phyloP scores from a whole-genome alignment of 2,888 invertebrate genomes.

The Ecdyonurus torrentis region DNA sequence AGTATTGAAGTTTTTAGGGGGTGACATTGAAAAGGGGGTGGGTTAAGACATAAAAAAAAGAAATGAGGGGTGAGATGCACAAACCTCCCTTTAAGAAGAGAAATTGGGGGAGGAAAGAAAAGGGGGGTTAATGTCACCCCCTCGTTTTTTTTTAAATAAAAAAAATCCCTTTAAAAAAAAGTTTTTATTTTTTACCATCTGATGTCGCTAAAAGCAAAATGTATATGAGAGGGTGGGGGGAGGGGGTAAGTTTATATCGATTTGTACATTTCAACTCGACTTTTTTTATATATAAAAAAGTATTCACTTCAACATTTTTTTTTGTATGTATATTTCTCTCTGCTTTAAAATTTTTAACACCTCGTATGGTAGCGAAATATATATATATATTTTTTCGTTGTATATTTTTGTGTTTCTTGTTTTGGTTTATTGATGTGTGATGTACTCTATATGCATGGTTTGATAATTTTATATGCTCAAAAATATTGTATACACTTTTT shows the following conservation, averaged over 20 bases:
- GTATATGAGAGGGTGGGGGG: neutral
- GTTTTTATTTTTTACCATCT: slow-evolving; percentile 1
- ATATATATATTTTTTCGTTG: no score
- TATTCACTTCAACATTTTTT: no score
- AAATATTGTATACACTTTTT: no score
- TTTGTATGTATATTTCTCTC: neutral
- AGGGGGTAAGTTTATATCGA: neutral
- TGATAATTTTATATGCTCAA: no score
- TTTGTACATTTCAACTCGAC: no score
- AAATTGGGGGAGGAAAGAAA: neutral
- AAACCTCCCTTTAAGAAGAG: no score
- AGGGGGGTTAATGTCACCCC: neutral
- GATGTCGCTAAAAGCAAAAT: neutral
- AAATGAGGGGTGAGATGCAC: neutral
- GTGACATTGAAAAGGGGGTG: neutral
- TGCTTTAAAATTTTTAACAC: no score
- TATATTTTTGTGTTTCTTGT: no score
- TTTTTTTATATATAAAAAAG: no score
- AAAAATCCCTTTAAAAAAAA: slow-evolving; percentile 3
- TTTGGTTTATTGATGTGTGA: no score
- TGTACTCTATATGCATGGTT: no score
- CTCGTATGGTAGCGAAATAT: no score
- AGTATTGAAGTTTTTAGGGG: neutral
- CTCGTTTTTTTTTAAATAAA: neutral
- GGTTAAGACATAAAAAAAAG: neutral